These are phyloP conservation scores for Papilio polyxenes DNA, from an alignment of 1,140 invertebrate genomes.

Conservation along the genomic window DNA sequence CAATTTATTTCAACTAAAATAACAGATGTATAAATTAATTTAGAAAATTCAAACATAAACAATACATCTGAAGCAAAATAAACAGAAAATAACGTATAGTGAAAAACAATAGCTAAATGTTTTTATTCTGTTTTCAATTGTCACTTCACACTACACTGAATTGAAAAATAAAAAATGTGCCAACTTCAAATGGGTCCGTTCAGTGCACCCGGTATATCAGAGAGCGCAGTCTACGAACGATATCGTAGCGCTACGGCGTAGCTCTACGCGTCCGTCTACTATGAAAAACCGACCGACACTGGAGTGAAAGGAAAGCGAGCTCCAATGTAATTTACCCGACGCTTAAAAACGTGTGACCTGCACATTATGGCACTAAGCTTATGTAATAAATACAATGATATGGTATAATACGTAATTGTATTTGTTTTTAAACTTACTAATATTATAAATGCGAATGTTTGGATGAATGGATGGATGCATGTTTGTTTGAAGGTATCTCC, in stretches of 20 bases:
- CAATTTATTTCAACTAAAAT: neutral
- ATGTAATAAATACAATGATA: constrained; percentile 7
- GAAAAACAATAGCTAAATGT: neutral
- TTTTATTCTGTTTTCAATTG: constrained; percentile 13
- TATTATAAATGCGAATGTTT: no score
- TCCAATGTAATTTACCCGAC: constrained; percentile 13
- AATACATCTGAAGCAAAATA: neutral
- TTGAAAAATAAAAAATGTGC: constrained; percentile 15
- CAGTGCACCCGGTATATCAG: constrained; percentile 16
- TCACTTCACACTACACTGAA: constrained; percentile 31
- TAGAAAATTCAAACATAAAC: neutral
- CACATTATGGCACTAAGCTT: constrained; percentile 8
- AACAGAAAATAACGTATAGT: neutral
- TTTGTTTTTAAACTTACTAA: no score
- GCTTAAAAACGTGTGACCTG: constrained; percentile 21
- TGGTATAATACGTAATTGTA: neutral
- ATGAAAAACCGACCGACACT: constrained; percentile 15
- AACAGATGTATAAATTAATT: neutral
- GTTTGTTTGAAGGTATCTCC: no score
- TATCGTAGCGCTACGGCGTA: neutral
- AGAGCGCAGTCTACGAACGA: neutral
- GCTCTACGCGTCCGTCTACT: constrained; percentile 30
- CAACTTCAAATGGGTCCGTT: constrained; percentile 26
- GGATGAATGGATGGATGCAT: no score
- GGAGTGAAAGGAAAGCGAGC: constrained; percentile 23